Base-by-base conservation (phyloP, 2,888 invertebrate genomes). In the Ormyrus pomaceus region DNA sequence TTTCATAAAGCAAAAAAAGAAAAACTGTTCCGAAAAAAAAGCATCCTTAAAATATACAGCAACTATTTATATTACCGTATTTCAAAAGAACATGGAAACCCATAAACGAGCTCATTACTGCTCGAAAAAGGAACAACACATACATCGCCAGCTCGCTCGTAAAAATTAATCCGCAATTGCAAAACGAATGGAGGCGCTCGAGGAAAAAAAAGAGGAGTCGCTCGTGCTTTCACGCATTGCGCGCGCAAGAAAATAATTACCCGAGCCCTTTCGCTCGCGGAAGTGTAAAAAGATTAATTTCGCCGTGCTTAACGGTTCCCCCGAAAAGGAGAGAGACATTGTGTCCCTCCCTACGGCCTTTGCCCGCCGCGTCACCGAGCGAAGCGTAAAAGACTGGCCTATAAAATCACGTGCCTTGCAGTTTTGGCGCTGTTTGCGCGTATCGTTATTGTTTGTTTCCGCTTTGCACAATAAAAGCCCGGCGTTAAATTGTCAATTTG, bases 151-250 rank as follows among this genome's bases (percentile, higher is more conserved):
- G 68, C 59, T 55, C 75, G 59, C 75, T 68, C 75, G 68, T 77
- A 77, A 77, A 77, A 71, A 71, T 77, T 77, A 70, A 77, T 69
- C 19, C 50, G 73, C 45, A 59, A 72, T 83, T 85, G 71, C 80
- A 48, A 80, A 83, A 81, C 74, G 58, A 34, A 34, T 34, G 34
- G 34, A 45, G 70, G 71, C 48, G 6, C 48, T 34, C 34, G 13
- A n/a, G 19, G 8, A 45, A 68, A 11, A 68, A 55, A 68, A 68
- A 5, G 45, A 45, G 19, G 59, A 34, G 34, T 73, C 80, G 75
- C 59, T 58, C 53, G 65, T 45, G 3, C 58, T 55, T 62, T 66
- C 66, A 59, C 50, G 58, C 71, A 65, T 62, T 34, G 34, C 34
- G 34, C 34, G 34, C 46, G 56, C 46, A 51, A 61, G 59, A 73